phyloP scores from a whole-genome alignment of 2,797 vertebrate genomes.

The Amphiprion clarkii region DNA sequence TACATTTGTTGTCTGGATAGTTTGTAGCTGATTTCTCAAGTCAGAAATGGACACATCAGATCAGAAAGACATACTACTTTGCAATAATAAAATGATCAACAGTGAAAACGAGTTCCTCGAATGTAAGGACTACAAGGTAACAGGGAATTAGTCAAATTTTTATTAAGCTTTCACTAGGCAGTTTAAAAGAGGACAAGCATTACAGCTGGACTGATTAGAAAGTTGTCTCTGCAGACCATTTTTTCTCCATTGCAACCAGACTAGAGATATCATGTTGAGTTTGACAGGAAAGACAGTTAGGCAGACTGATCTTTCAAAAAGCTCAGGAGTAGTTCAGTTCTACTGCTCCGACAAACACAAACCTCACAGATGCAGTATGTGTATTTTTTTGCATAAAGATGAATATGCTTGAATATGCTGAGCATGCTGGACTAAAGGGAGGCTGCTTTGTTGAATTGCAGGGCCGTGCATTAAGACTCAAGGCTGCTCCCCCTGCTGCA shows the following conservation, averaged over 20 bases:
- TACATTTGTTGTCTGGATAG: too few relatives aligned
- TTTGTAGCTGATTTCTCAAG: too few relatives aligned
- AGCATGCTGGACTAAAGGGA: slow-evolving; percentile 37
- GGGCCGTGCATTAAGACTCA: slow-evolving; percentile 38
- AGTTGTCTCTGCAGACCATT: background rate
- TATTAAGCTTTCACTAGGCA: too few relatives aligned
- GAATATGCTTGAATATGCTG: slow-evolving; percentile 54
- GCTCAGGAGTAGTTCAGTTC: slow-evolving; percentile 9
- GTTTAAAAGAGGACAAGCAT: too few relatives aligned
- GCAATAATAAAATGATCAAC: too few relatives aligned
- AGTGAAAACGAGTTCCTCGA: too few relatives aligned
- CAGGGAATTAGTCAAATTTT: too few relatives aligned
- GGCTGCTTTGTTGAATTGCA: slow-evolving; percentile 36
- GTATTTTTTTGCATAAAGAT: slow-evolving; percentile 38
- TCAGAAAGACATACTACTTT: too few relatives aligned
- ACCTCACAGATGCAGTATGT: slow-evolving; percentile 16
- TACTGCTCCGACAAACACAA: slow-evolving; percentile 40
- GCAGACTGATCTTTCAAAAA: slow-evolving; percentile 34
- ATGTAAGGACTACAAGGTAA: too few relatives aligned
- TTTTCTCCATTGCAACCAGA: background rate
- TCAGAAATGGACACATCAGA: too few relatives aligned
- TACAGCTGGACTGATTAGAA: too few relatives aligned
- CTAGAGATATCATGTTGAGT: slow-evolving; percentile 42
- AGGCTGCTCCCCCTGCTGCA: slow-evolving; percentile 36
- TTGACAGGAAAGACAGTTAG: slow-evolving; percentile 20